phyloP scores from a whole-genome alignment of 1,140 invertebrate genomes.

The Xylocopa sonorina region DNA sequence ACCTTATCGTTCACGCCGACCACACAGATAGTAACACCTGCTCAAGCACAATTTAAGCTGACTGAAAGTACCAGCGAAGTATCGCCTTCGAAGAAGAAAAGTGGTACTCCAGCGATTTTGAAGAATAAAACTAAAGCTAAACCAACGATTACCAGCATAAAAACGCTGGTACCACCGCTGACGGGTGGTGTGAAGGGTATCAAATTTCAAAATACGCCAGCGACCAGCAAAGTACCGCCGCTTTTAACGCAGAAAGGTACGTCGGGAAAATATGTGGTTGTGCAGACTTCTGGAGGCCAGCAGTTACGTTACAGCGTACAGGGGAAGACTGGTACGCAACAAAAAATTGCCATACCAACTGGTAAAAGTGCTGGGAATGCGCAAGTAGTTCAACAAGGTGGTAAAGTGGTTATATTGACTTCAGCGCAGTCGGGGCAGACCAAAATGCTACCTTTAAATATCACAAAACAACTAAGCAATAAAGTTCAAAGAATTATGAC shows the following conservation, averaged over 20 bases:
- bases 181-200: conserved; percentile 72
- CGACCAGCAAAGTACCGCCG: conserved; percentile 60
- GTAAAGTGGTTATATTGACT: conserved; percentile 77
- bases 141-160: conserved; percentile 78
- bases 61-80: conserved; percentile 45
- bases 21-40: conserved; percentile 63
- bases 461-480: conserved; percentile 67
- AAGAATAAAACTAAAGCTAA: conserved; percentile 77
- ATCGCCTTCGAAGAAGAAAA: conserved; percentile 75
- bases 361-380: conserved; percentile 72
- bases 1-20: conserved; percentile 62
- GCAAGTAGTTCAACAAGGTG: conserved; percentile 76
- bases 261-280: conserved; percentile 84
- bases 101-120: conserved; percentile 75
- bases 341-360: conserved; percentile 69
- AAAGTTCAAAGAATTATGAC: conserved; percentile 81
- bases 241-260: conserved; percentile 73
- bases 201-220: conserved; percentile 70
- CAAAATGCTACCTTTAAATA: conserved; percentile 73
- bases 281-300: conserved; percentile 81
- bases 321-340: conserved; percentile 64
- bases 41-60: conserved; percentile 59
- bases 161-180: conserved; percentile 75
- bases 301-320: conserved; percentile 75
- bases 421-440: conserved; percentile 72